A percentile compares a stretch with the other conserved stretches of the same genome.
Conservation (phyloP, 1,140 invertebrate genomes). For the Tachypleus tridentatus region DNA sequence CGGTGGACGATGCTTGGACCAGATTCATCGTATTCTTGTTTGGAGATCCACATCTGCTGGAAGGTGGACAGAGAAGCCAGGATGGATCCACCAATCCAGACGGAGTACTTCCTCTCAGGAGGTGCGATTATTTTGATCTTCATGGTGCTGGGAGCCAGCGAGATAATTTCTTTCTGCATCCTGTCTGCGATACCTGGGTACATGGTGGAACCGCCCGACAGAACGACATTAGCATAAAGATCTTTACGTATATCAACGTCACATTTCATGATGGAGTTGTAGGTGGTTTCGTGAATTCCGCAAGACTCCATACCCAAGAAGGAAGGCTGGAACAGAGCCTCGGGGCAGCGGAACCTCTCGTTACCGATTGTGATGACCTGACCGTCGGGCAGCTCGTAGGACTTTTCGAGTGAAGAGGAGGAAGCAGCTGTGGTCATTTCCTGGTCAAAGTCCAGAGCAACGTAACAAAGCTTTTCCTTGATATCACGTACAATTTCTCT, state of each 20-base stretch:
- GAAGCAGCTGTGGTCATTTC: slow-evolving; percentile 86
- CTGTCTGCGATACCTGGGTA: slow-evolving; percentile 54
- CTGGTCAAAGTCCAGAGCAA: slow-evolving; percentile 86
- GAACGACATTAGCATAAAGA: slow-evolving; percentile 66
- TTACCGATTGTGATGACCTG: slow-evolving; percentile 53
- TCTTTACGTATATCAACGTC: slow-evolving; percentile 39
- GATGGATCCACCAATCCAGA: slow-evolving; percentile 48
- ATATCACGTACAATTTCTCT: slow-evolving; percentile 86
- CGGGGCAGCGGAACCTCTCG: slow-evolving; percentile 45
- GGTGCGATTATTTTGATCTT: slow-evolving; percentile 51
- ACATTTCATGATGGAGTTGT: slow-evolving; percentile 50
- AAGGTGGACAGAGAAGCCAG: slow-evolving; percentile 48
- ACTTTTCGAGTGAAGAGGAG: slow-evolving; percentile 72
- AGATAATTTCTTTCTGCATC: slow-evolving; percentile 42
- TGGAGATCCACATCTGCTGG: slow-evolving; percentile 50
- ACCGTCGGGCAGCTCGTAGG: slow-evolving; percentile 72
- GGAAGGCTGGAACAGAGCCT: slow-evolving; percentile 45
- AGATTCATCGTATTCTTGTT: no score
- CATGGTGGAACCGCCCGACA: slow-evolving; percentile 61
- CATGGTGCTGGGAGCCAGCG: slow-evolving; percentile 44
- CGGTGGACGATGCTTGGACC: no score
- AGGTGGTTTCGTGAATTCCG: slow-evolving; percentile 67
- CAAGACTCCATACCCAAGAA: slow-evolving; percentile 75
- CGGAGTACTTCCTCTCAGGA: slow-evolving; percentile 45
- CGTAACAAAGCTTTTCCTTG: slow-evolving; percentile 85